Evolutionary conservation across 2,888 invertebrate species (phyloP).

Genomic region (Ichneumoninae sp.): DNA sequence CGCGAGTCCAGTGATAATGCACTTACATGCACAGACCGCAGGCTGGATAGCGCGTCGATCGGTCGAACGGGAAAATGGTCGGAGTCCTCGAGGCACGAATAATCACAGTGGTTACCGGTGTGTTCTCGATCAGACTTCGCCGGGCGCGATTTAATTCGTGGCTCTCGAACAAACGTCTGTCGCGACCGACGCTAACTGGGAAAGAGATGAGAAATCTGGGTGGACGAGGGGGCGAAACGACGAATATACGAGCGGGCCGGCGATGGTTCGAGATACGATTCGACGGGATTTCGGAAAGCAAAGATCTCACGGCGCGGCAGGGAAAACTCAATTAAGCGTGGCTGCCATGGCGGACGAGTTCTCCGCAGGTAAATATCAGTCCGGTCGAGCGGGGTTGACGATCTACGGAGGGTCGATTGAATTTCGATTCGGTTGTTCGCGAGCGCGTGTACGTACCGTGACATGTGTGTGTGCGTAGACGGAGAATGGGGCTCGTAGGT

Average conservation of each 20-base stretch:
- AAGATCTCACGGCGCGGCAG: slow-evolving; percentile 1
- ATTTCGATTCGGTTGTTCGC: slow-evolving; percentile 45
- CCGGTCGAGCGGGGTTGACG: slow-evolving; percentile 13
- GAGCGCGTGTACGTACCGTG: not conserved
- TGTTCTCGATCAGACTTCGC: slow-evolving; percentile 13
- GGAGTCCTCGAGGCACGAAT: slow-evolving; percentile 21
- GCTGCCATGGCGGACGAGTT: slow-evolving; percentile 17
- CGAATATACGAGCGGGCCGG: not conserved
- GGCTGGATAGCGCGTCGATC: not conserved
- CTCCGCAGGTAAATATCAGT: slow-evolving; percentile 45
- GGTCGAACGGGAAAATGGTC: not conserved
- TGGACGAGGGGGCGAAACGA: slow-evolving; percentile 19
- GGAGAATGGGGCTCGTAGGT: not conserved
- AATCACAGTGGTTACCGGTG: slow-evolving; percentile 25
- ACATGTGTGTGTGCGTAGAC: not conserved
- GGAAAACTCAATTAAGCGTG: slow-evolving; percentile 50
- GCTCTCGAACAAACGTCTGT: slow-evolving; percentile 41
- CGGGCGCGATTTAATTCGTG: slow-evolving; percentile 51
- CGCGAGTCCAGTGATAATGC: slow-evolving; percentile 12
- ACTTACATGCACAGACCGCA: not conserved
- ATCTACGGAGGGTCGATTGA: slow-evolving; percentile 47
- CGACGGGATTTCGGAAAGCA: slow-evolving; percentile 30
- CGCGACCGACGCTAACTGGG: not conserved
- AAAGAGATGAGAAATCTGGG: slow-evolving; percentile 18
- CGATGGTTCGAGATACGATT: slow-evolving; percentile 3